Conservation (phyloP, 2,888 invertebrate species). For the Drosophila gaucha region DNA sequence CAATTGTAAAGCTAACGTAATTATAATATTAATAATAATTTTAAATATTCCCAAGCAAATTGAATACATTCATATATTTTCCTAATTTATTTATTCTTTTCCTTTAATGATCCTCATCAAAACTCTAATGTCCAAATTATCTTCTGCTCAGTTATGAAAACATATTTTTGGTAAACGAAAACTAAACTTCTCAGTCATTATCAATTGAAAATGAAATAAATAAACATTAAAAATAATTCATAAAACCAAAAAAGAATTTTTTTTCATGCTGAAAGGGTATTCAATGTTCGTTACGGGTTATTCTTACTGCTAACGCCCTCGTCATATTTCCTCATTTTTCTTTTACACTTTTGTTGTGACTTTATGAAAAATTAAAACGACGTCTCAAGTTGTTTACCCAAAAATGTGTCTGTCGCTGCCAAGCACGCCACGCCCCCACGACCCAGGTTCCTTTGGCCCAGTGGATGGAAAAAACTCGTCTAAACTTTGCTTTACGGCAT, state of each 20-base stretch:
- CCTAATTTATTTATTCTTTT: too few relatives aligned
- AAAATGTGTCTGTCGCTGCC: constrained; percentile 54
- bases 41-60: too few relatives aligned
- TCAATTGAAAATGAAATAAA: too few relatives aligned
- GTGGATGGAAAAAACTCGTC: constrained; percentile 52
- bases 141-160: too few relatives aligned
- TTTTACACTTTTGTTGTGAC: constrained; percentile 60
- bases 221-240: too few relatives aligned
- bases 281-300: constrained; percentile 2
- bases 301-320: constrained; percentile 3
- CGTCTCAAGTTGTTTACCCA: constrained; percentile 77
- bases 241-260: neutral
- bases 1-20: neutral
- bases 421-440: constrained; percentile 5
- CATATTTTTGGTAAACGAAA: too few relatives aligned
- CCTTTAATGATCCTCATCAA: too few relatives aligned
- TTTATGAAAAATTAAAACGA: constrained; percentile 73
- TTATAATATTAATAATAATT: too few relatives aligned
- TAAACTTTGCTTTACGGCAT: constrained; percentile 62
- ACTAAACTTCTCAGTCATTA: too few relatives aligned
- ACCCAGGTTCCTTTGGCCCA: constrained; percentile 5
- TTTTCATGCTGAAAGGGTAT: constrained; percentile 24
- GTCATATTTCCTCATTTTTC: constrained; percentile 47
- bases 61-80: too few relatives aligned
- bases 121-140: too few relatives aligned